Base-by-base conservation (phyloP, 1,140 invertebrate species). In the Euura saliciscinereae region DNA sequence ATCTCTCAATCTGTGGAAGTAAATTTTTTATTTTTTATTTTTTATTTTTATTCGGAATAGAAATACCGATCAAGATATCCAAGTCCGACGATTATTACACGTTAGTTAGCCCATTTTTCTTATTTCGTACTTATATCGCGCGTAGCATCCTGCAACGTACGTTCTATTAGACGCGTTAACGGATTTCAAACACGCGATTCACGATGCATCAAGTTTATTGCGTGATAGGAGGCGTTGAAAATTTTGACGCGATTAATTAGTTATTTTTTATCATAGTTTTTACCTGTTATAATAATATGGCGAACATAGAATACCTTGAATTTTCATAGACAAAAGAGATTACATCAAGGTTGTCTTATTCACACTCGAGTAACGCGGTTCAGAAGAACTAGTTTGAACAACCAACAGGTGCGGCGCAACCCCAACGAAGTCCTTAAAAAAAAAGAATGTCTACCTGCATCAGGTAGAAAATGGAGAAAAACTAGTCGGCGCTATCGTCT, bases 371-470 rank as follows among this genome's bases (percentile, higher is more conserved):
- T n/a, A n/a, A n/a, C n/a, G n/a, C n/a, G n/a, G n/a, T n/a, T n/a
- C 5, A n/a, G 10, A 59, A 59, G 51, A 59, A 59, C 51, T 59
- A 59, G 51, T 59, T 59, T 59, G 51, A 59, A 59, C 51, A 59
- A 8, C 51, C 51, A 59, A 59, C 51, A 59, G 51, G 51, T 59
- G 51, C 51, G 28, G 28, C 28, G 28, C 28, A 28, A 59, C 13
- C 51, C 51, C 51, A 59, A 59, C 51, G 51, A 6, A 59, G 51
- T 59, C 51, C 8, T 59, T 59, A 59, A 11, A 11, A 28, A 28
- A 28, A 11, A 59, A 11, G 5, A 11, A 59, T 59, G 28, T 28
- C 28, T 28, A 59, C 51, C 51, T 6, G 51, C 51, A 11, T 4
- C 51, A 6, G 51, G 51, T 59, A 6, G 6, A 59, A 59, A 59